phyloP scores from a whole-genome alignment of 2,888 invertebrate genomes.

The Mythimna vitellina region DNA sequence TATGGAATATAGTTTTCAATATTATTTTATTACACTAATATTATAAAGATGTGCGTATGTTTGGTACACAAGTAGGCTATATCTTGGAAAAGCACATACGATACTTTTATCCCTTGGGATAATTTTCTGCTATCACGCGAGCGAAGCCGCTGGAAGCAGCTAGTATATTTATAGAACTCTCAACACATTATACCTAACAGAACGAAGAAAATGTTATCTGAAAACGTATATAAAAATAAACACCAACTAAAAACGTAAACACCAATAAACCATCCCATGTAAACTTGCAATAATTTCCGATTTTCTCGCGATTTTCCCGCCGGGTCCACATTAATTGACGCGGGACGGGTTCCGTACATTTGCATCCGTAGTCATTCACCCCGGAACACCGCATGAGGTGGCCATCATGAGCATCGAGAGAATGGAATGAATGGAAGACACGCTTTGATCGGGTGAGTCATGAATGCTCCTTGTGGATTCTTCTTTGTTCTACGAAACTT shows the following conservation, averaged over 20 bases:
- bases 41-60: no score
- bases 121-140: no score
- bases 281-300: slow-evolving; percentile 52
- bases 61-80: no score
- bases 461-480: slow-evolving; percentile 22
- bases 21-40: no score
- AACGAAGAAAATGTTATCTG: neutral
- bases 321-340: slow-evolving; percentile 72
- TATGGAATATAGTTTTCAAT: no score
- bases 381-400: slow-evolving; percentile 60
- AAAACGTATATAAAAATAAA: slow-evolving; percentile 27
- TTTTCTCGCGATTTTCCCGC: slow-evolving; percentile 69
- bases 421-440: slow-evolving; percentile 48
- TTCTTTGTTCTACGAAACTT: slow-evolving; percentile 38
- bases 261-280: slow-evolving; percentile 30
- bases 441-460: slow-evolving; percentile 43
- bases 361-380: slow-evolving; percentile 82
- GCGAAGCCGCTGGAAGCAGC: no score
- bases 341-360: slow-evolving; percentile 77
- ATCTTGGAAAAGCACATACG: no score
- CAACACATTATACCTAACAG: slow-evolving; percentile 1
- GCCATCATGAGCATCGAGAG: slow-evolving; percentile 49
- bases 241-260: slow-evolving; percentile 12
- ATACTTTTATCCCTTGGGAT: no score
- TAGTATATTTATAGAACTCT: neutral